Conservation (phyloP, 2,888 invertebrate genomes). For the Oscheius sp. region DNA sequence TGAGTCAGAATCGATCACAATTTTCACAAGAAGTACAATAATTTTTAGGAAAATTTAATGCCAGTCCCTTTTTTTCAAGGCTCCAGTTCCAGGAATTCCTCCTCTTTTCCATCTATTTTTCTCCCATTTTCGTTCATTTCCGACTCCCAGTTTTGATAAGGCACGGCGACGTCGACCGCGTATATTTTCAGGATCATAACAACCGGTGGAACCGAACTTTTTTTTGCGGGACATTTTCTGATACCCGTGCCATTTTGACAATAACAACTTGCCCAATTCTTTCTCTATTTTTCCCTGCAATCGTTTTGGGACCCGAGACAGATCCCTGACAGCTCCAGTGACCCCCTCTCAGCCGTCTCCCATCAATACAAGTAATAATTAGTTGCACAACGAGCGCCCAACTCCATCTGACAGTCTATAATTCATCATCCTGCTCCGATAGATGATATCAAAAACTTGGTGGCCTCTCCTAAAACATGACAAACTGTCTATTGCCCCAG, state of each 20-base stretch:
- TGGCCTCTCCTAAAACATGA: constrained; percentile 14
- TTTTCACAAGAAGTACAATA: too few species aligned
- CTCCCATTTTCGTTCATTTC: too few species aligned
- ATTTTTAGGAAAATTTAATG: too few species aligned
- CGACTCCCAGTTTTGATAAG: too few species aligned
- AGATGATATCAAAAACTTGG: background rate
- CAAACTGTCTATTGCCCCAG: background rate
- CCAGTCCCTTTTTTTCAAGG: too few species aligned
- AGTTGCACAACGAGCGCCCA: constrained; percentile 16
- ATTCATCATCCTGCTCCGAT: background rate
- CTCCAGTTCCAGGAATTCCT: too few species aligned
- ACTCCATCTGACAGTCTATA: constrained; percentile 13
- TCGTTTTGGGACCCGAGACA: background rate
- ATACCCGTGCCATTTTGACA: background rate
- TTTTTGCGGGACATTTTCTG: background rate
- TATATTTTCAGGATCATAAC: too few species aligned
- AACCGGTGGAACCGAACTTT: too few species aligned
- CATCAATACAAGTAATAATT: constrained; percentile 22
- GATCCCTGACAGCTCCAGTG: too few species aligned
- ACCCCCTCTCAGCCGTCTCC: background rate
- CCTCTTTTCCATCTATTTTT: too few species aligned
- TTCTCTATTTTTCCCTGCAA: background rate
- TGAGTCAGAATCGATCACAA: too few species aligned
- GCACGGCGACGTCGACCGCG: too few species aligned
- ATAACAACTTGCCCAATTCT: background rate